A percentile compares a stretch with the other conserved stretches of the same genome.
Evolutionary conservation across 2,113 vertebrate genomes (phyloP).

Genomic region (Reinhardtius hippoglossoides): DNA sequence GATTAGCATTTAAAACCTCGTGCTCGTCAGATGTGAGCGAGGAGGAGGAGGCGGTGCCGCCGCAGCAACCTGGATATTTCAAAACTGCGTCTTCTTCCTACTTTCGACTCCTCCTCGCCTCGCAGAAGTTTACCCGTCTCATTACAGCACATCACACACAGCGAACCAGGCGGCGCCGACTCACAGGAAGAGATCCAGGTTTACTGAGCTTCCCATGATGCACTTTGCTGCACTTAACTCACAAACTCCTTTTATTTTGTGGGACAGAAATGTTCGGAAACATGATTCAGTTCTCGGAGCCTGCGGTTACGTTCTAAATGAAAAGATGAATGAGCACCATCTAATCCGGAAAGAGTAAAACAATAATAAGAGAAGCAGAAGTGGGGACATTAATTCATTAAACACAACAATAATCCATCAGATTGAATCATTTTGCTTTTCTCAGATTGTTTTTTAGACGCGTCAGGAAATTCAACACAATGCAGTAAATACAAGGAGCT

Average conservation of each 20-base stretch:
- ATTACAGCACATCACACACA: conserved; percentile 28
- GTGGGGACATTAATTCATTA: no score
- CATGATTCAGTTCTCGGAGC: no score
- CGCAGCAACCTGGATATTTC: conserved; percentile 35
- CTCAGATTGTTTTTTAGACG: no score
- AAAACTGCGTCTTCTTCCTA: conserved; percentile 29
- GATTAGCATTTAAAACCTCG: conserved; percentile 66
- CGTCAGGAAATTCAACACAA: no score
- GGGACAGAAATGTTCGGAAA: neutral
- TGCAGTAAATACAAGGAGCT: no score
- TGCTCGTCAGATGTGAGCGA: conserved; percentile 44
- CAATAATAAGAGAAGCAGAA: no score
- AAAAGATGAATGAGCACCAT: no score
- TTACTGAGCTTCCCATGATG: no score
- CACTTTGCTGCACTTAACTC: neutral
- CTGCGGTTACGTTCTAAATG: conserved; percentile 1
- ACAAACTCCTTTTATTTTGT: neutral
- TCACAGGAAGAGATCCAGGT: no score
- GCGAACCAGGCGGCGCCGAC: neutral
- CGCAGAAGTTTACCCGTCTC: conserved; percentile 39
- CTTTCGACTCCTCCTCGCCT: conserved; percentile 36
- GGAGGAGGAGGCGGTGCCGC: conserved; percentile 27
- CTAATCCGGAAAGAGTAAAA: no score
- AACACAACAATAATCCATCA: no score
- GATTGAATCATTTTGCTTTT: no score